Evolutionary conservation across 2,113 vertebrate species (phyloP).

Genomic region (Perca flavescens): DNA sequence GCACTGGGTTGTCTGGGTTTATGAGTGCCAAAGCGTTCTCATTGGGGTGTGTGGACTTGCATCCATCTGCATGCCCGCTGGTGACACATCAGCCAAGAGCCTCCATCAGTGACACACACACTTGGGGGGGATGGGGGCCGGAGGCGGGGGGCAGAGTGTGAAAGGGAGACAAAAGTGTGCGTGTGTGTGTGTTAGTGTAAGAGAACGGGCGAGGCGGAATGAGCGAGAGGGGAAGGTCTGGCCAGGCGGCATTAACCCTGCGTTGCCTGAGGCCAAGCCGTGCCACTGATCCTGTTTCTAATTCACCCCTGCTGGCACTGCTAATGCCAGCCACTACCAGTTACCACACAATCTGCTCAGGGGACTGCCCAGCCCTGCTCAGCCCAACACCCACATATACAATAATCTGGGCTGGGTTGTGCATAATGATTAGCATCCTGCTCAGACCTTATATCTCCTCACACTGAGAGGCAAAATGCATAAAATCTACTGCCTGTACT

Average conservation of each 20-base stretch:
- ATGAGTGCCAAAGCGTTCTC: slow-evolving; percentile 64
- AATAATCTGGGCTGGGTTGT: slow-evolving; percentile 38
- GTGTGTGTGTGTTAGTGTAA: slow-evolving; percentile 35
- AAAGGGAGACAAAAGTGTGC: slow-evolving; percentile 37
- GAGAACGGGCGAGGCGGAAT: slow-evolving; percentile 35
- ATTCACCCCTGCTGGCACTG: slow-evolving; percentile 81
- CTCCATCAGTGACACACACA: slow-evolving; percentile 77
- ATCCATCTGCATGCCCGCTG: slow-evolving; percentile 82
- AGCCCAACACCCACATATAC: slow-evolving; percentile 56
- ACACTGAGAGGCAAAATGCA: background rate
- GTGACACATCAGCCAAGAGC: slow-evolving; percentile 81
- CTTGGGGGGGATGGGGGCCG: slow-evolving; percentile 37
- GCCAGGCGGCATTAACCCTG: slow-evolving; percentile 82
- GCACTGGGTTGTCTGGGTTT: slow-evolving; percentile 27
- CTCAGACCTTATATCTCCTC: slow-evolving; percentile 25
- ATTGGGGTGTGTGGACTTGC: slow-evolving; percentile 72
- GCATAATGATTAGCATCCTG: slow-evolving; percentile 47
- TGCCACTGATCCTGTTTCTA: slow-evolving; percentile 82
- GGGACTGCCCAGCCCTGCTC: slow-evolving; percentile 60
- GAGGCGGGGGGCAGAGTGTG: slow-evolving; percentile 26
- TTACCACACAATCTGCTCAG: slow-evolving; percentile 81
- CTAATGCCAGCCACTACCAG: slow-evolving; percentile 80
- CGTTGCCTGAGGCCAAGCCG: slow-evolving; percentile 68
- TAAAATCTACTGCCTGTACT: background rate
- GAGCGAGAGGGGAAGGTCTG: slow-evolving; percentile 48